phyloP scores from a whole-genome alignment of 2,113 vertebrate species.

The Glaucidium brasilianum region DNA sequence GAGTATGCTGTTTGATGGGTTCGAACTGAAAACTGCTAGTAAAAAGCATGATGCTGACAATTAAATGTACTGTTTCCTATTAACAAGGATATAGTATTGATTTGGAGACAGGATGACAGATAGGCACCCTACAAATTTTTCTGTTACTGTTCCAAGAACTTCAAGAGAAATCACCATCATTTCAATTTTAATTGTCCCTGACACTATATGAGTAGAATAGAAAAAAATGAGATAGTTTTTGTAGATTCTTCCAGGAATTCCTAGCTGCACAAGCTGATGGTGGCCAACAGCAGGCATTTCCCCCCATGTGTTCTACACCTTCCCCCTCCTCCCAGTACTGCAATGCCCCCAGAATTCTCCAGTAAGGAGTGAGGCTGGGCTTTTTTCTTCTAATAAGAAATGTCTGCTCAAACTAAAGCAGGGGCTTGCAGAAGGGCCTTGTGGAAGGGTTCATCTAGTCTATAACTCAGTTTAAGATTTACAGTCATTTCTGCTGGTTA shows the following conservation, averaged over 20 bases:
- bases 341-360: not conserved
- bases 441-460: not conserved
- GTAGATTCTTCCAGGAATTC: not conserved
- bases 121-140: not conserved
- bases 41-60: not conserved
- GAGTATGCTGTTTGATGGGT: not conserved
- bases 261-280: not conserved
- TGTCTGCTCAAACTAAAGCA: not conserved
- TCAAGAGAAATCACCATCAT: not conserved
- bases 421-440: not conserved
- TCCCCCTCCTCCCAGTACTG: not conserved
- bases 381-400: not conserved
- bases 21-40: not conserved
- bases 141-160: not conserved
- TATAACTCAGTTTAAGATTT: not conserved
- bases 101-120: not conserved
- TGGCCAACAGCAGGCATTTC: not conserved
- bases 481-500: not conserved
- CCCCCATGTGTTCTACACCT: not conserved
- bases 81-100: not conserved
- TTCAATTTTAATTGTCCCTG: not conserved
- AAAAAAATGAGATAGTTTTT: not conserved
- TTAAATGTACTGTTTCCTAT: not conserved
- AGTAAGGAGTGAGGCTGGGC: not conserved
- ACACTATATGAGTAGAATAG: not conserved